Conservation (phyloP, 2,888 invertebrate species). For the Slavum lentiscoides region DNA sequence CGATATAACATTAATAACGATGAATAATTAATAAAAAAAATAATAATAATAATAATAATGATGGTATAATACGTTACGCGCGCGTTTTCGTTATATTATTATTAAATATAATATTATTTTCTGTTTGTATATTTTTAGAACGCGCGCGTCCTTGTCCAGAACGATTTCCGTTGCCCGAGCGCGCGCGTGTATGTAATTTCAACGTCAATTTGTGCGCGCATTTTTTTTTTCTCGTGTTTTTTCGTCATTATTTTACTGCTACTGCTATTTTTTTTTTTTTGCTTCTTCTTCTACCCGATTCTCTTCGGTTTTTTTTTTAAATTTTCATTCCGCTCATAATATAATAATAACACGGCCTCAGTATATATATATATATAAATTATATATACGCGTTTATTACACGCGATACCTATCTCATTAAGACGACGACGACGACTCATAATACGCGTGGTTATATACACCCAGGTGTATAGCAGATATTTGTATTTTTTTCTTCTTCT, state of each 20-base stretch:
- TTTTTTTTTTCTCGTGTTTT: background rate
- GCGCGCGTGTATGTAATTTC: slow-evolving; percentile 11
- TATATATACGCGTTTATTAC: slow-evolving; percentile 24
- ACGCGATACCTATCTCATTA: slow-evolving; percentile 34
- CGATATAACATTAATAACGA: no score
- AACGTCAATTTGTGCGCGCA: slow-evolving; percentile 9
- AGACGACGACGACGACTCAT: slow-evolving; percentile 14
- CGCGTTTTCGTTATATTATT: background rate
- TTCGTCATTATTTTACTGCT: background rate
- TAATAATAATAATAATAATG: no score
- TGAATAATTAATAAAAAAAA: no score
- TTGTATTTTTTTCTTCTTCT: background rate
- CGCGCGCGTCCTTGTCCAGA: slow-evolving; percentile 31
- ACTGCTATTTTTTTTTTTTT: no score
- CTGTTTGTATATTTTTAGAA: slow-evolving; percentile 40
- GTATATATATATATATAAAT: no score
- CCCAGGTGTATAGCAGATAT: background rate
- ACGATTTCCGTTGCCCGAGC: slow-evolving; percentile 9
- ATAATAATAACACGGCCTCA: background rate
- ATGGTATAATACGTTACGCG: no score
- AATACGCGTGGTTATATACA: background rate
- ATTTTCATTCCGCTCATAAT: background rate
- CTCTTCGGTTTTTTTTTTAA: slow-evolving; percentile 36
- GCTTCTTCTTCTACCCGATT: background rate
- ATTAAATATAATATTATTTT: no score